These are phyloP conservation scores for Struthio camelus DNA, from an alignment of 2,113 vertebrate genomes.

Conservation along the genomic window DNA sequence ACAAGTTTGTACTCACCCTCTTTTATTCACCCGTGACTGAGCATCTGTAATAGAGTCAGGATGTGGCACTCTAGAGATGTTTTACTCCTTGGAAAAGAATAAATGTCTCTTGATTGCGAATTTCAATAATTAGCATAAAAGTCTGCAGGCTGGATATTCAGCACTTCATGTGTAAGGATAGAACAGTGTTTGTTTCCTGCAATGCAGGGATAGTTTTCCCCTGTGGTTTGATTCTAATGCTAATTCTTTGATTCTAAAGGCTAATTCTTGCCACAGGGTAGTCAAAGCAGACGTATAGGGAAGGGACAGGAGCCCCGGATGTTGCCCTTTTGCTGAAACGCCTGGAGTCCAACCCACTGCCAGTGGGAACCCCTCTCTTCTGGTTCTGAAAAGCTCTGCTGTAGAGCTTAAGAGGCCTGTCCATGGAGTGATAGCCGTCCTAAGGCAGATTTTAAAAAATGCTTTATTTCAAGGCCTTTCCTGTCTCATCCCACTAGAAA, in stretches of 20 bases:
- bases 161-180: fast-evolving
- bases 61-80: not conserved
- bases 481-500: not conserved
- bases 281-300: not conserved
- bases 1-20: not conserved
- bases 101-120: not conserved
- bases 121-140: not conserved
- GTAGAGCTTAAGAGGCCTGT: not conserved
- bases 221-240: too few relatives aligned
- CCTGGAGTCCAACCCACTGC: not conserved
- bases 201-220: too few relatives aligned
- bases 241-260: not conserved
- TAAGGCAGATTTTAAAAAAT: fast-evolving
- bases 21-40: too few relatives aligned
- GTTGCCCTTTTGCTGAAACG: not conserved
- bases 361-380: not conserved
- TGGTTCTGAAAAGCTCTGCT: not conserved
- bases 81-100: not conserved
- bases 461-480: not conserved
- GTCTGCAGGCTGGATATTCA: not conserved
- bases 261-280: not conserved
- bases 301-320: not conserved
- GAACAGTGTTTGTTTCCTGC: not conserved
- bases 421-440: not conserved
- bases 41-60: fast-evolving